Percentiles rank a stretch among this genome's conserved stretches.
Evolutionary conservation across 2,113 vertebrate species (phyloP).

Genomic region (Malurus elegans): DNA sequence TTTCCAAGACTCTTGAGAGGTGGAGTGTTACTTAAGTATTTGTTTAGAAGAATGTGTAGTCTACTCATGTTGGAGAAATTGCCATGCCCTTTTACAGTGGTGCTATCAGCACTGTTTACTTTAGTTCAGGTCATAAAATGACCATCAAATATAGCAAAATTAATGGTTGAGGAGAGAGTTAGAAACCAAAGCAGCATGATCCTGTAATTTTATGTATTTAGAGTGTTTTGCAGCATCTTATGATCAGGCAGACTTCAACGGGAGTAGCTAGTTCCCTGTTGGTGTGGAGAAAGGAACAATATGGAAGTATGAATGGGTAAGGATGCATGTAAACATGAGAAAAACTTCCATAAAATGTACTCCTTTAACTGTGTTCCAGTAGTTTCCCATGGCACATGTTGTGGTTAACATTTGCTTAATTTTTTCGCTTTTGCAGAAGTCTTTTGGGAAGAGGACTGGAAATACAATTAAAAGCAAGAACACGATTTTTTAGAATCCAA

Average conservation of each 20-base stretch:
- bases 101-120: not conserved
- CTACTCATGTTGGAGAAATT: not conserved
- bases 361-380: not conserved
- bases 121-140: not conserved
- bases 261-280: not conserved
- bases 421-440: not conserved
- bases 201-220: not conserved
- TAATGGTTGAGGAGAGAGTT: not conserved
- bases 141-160: not conserved
- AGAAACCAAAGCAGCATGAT: not conserved
- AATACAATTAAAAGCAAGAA: not conserved
- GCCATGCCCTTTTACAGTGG: not conserved
- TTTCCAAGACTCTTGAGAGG: constrained; percentile 8
- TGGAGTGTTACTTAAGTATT: constrained; percentile 24
- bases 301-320: not conserved
- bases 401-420: not conserved
- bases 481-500: not conserved
- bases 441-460: not conserved
- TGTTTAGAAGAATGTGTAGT: constrained; percentile 31
- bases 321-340: not conserved
- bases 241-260: not conserved
- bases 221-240: not conserved
- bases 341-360: not conserved
- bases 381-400: not conserved
- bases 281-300: not conserved